Percentiles rank a stretch among this genome's conserved stretches.
These are phyloP conservation scores for Pipistrellus nathusii DNA, from an alignment of 2,797 vertebrate genomes.

Conservation along the genomic window DNA sequence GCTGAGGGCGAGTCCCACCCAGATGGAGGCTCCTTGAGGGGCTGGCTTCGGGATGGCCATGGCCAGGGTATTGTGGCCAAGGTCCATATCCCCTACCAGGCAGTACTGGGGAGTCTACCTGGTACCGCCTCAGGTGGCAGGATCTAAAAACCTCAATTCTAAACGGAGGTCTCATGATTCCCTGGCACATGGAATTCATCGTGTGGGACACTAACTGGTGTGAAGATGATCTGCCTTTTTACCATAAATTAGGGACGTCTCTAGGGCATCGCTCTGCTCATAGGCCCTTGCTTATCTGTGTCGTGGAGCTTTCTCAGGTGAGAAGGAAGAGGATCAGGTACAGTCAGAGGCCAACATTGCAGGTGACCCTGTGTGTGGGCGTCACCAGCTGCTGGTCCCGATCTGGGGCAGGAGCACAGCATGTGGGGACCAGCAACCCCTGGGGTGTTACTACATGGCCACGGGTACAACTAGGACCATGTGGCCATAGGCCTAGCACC, in stretches of 20 bases:
- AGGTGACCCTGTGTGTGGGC: neutral
- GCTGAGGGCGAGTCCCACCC: neutral
- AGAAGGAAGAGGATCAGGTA: neutral
- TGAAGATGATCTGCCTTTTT: neutral
- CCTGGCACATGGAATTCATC: neutral
- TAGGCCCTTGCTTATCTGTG: neutral
- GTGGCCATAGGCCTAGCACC: neutral
- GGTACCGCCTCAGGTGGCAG: neutral
- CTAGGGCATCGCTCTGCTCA: neutral
- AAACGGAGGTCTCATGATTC: neutral
- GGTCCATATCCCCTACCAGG: neutral
- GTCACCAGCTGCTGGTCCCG: neutral
- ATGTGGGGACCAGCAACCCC: neutral
- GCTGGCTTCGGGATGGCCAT: neutral
- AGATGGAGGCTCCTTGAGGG: neutral
- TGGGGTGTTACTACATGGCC: neutral
- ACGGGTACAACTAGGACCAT: neutral
- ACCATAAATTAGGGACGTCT: neutral
- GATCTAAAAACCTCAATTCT: neutral
- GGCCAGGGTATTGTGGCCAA: neutral
- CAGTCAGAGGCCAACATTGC: neutral
- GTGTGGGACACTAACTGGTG: rapidly evolving
- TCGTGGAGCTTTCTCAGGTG: neutral
- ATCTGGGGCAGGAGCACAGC: neutral
- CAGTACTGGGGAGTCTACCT: neutral